Percentiles rank a stretch among this genome's conserved stretches.
These are phyloP conservation scores for Urocolius indicus DNA, from an alignment of 2,113 vertebrate genomes.

Conservation along the genomic window DNA sequence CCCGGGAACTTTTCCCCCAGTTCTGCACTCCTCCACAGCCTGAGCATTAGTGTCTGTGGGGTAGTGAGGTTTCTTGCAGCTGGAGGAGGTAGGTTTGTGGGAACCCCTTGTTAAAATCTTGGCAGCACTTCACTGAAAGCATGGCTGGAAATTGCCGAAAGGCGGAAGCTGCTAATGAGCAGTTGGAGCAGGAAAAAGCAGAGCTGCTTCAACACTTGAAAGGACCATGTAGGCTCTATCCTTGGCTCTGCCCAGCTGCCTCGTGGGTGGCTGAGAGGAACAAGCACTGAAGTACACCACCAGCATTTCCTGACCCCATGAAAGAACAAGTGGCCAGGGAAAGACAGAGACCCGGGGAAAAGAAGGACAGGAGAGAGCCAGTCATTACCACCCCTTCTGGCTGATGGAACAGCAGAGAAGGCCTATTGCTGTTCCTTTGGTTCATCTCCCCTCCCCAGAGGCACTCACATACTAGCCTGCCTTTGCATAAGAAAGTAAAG, in stretches of 20 bases:
- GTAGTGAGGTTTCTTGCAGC: not conserved
- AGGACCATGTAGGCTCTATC: not conserved
- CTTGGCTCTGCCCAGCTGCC: not conserved
- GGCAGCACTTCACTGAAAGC: conserved; percentile 45
- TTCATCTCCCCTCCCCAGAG: not conserved
- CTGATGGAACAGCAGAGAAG: not conserved
- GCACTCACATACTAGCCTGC: rapidly evolving
- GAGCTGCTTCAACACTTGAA: not conserved
- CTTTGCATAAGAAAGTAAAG: not conserved
- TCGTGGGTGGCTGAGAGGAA: not conserved
- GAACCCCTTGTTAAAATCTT: conserved; percentile 25
- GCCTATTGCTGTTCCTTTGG: rapidly evolving
- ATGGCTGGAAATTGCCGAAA: not conserved
- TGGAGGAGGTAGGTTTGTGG: conserved; percentile 24
- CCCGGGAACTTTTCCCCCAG: not conserved
- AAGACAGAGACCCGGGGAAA: rapidly evolving
- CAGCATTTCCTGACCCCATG: not conserved
- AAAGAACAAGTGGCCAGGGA: not conserved
- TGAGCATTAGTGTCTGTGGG: not conserved
- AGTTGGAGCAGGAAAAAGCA: not conserved
- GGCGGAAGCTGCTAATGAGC: conserved; percentile 10
- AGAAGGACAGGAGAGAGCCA: not conserved
- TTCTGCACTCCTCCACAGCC: not conserved
- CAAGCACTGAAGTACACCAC: not conserved
- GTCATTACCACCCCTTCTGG: not conserved